Conservation (phyloP, 2,797 vertebrate genomes). For the Pelochelys cantorii region DNA sequence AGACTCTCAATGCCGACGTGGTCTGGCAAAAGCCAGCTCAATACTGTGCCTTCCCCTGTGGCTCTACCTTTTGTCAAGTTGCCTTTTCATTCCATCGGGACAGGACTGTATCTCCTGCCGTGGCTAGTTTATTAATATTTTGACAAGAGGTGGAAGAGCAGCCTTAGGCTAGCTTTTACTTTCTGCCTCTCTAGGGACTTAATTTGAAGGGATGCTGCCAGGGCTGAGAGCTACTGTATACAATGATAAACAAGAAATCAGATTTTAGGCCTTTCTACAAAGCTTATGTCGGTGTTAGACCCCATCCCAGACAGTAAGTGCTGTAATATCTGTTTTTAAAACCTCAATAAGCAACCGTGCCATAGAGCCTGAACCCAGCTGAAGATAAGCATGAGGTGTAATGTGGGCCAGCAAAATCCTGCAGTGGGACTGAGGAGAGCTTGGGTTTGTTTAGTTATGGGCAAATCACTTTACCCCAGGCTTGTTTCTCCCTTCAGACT, state of each 20-base stretch:
- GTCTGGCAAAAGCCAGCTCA: constrained; percentile 37
- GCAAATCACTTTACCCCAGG: neutral
- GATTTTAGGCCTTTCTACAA: constrained; percentile 51
- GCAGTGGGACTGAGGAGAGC: neutral
- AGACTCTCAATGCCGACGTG: constrained; percentile 1
- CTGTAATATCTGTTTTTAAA: neutral
- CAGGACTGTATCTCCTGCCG: constrained; percentile 24
- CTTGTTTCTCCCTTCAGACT: neutral
- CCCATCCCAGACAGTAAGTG: neutral
- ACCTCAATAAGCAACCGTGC: neutral
- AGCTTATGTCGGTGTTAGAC: neutral
- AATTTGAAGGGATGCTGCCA: constrained; percentile 63
- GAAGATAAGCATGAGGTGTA: accelerated
- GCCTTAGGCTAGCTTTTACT: constrained; percentile 55
- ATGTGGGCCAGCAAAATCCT: neutral
- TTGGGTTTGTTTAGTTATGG: neutral
- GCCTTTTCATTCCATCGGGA: constrained; percentile 46
- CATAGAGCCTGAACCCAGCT: neutral
- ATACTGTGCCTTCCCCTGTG: neutral
- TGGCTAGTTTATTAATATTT: constrained; percentile 62
- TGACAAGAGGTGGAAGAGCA: constrained; percentile 57
- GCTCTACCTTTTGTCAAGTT: constrained; percentile 23
- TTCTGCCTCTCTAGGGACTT: constrained; percentile 47
- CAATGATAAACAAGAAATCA: constrained; percentile 30
- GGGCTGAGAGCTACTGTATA: constrained; percentile 31